phyloP scores from a whole-genome alignment of 2,888 invertebrate species.

The Hemicrepidius hirtus region DNA sequence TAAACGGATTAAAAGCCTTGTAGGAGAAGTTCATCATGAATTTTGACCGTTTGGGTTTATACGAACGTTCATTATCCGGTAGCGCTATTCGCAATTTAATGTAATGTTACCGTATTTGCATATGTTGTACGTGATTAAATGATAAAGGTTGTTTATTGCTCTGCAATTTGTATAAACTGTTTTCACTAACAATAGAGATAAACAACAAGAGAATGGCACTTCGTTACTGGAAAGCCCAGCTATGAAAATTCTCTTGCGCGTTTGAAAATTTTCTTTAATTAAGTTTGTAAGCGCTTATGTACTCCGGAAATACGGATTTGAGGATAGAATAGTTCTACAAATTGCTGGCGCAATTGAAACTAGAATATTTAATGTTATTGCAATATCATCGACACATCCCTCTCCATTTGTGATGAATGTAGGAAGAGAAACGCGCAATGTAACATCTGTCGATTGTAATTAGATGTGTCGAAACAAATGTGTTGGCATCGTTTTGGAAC shows the following conservation, averaged over 20 bases:
- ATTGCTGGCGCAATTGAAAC: background rate
- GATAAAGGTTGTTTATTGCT: conserved; percentile 59
- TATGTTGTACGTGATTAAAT: conserved; percentile 56
- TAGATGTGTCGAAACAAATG: conserved; percentile 40
- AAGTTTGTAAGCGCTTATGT: background rate
- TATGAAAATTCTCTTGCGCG: background rate
- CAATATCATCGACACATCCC: conserved; percentile 12
- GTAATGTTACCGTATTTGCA: conserved; percentile 52
- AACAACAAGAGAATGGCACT: conserved; percentile 25
- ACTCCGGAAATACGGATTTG: background rate
- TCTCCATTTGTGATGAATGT: conserved; percentile 21
- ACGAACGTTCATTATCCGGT: conserved; percentile 46
- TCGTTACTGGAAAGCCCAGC: conserved; percentile 19
- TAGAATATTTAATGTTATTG: background rate
- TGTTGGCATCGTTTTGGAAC: conserved; percentile 26
- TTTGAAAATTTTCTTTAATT: conserved; percentile 21
- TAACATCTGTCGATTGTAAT: conserved; percentile 37
- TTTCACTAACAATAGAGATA: conserved; percentile 44
- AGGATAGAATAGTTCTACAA: background rate
- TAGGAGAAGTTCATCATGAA: conserved; percentile 52
- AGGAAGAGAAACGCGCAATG: conserved; percentile 32
- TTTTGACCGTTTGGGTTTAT: conserved; percentile 53
- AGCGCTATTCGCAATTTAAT: conserved; percentile 45
- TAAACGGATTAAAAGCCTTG: conserved; percentile 40
- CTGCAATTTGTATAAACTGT: conserved; percentile 56